A percentile compares a stretch with the other conserved stretches of the same genome.
These are phyloP conservation scores for Litoditis marina DNA, from an alignment of 2,888 invertebrate species.

Conservation along the genomic window DNA sequence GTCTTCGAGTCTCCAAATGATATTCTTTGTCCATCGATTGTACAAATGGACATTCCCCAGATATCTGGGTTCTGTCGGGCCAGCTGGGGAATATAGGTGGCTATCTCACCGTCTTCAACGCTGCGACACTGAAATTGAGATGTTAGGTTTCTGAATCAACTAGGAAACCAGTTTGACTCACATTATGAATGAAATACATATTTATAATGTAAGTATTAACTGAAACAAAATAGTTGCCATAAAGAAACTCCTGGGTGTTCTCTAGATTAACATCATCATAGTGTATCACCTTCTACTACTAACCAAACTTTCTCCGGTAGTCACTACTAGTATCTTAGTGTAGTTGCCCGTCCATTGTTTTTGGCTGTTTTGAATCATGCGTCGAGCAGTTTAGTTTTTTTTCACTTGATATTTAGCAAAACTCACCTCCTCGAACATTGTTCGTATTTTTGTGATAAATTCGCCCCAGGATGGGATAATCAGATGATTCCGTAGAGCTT, in stretches of 20 bases:
- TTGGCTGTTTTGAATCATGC: constrained; percentile 6
- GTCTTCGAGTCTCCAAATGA: constrained; percentile 77
- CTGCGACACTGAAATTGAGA: constrained; percentile 17
- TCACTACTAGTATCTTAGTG: too few species aligned
- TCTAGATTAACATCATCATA: too few species aligned
- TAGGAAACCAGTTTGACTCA: not conserved
- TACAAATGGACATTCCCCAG: constrained; percentile 94
- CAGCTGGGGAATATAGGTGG: constrained; percentile 84
- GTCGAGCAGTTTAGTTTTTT: constrained; percentile 1
- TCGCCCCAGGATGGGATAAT: constrained; percentile 88
- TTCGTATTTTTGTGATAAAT: constrained; percentile 85
- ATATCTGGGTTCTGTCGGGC: constrained; percentile 68
- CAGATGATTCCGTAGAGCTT: constrained; percentile 70
- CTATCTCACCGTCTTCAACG: constrained; percentile 47
- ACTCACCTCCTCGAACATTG: constrained; percentile 67
- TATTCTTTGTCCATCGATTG: constrained; percentile 82
- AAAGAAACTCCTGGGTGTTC: too few species aligned
- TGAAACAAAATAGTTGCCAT: too few species aligned
- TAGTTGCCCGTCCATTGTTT: not conserved
- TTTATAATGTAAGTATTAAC: too few species aligned
- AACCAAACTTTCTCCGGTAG: too few species aligned
- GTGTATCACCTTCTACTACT: too few species aligned
- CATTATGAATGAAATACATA: not conserved
- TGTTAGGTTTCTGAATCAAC: not conserved
- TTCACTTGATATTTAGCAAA: not conserved